Conservation (phyloP, 2,113 vertebrate genomes). For the Pseudopipra pipra region DNA sequence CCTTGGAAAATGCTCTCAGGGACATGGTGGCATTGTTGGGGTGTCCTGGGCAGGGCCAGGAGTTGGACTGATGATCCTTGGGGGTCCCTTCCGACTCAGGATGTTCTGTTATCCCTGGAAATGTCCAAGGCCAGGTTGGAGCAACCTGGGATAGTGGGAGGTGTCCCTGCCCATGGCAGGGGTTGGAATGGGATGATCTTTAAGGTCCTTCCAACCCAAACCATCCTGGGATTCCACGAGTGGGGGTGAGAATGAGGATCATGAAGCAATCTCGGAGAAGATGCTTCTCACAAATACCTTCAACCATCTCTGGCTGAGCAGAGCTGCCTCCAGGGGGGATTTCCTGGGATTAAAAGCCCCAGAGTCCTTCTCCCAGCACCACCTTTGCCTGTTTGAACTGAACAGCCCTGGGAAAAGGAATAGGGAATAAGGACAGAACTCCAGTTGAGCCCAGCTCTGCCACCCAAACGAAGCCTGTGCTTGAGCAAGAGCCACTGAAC, state of each 20-base stretch:
- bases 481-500: background rate
- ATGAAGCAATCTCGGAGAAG: background rate
- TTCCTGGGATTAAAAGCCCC: background rate
- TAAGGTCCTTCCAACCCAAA: background rate
- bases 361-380: background rate
- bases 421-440: background rate
- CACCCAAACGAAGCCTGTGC: fast-evolving
- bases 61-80: background rate
- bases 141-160: background rate
- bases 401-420: background rate
- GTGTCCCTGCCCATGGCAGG: background rate
- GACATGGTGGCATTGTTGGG: background rate
- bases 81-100: background rate
- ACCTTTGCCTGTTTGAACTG: background rate
- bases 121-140: background rate
- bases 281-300: background rate
- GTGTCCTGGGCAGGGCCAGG: background rate
- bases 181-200: background rate
- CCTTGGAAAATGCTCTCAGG: background rate
- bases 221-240: background rate
- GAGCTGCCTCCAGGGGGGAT: background rate
- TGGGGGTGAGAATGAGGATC: background rate
- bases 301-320: background rate
- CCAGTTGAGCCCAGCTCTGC: background rate
- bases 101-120: background rate